Conservation (phyloP, 2,113 vertebrate genomes). For the Crotalus viridis region DNA sequence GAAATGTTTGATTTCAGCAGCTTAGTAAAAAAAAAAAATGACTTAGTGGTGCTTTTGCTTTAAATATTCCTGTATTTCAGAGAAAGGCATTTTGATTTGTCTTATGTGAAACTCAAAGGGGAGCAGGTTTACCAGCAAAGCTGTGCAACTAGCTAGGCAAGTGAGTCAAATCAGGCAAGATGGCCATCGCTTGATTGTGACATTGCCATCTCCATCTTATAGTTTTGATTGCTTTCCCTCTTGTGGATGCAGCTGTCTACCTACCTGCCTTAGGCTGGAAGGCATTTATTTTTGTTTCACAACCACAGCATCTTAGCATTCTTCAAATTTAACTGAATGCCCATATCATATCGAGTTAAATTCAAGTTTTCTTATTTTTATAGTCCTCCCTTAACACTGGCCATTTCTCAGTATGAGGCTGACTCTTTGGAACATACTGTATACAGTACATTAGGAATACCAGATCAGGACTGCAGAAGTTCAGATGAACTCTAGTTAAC, state of each 20-base stretch:
- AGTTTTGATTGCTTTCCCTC: neutral
- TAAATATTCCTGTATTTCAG: neutral
- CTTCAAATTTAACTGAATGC: neutral
- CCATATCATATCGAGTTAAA: neutral
- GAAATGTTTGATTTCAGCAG: neutral
- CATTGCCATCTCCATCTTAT: neutral
- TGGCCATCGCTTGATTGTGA: neutral
- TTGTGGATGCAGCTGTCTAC: neutral
- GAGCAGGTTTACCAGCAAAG: neutral
- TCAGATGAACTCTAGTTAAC: neutral
- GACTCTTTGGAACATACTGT: neutral
- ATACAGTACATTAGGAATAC: neutral
- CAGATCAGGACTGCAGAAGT: neutral
- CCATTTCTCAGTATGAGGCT: neutral
- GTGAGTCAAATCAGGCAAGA: neutral
- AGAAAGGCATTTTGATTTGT: neutral
- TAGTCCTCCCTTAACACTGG: neutral
- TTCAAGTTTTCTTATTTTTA: slow-evolving; percentile 11
- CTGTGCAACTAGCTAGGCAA: neutral
- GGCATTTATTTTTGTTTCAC: neutral
- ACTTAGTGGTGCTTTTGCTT: neutral
- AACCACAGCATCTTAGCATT: neutral
- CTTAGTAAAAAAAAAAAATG: neutral
- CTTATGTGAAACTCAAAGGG: neutral
- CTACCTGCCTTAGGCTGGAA: neutral